Evolutionary conservation across 2,888 invertebrate genomes (phyloP).

Genomic region (Lordiphosa fenestrarum): DNA sequence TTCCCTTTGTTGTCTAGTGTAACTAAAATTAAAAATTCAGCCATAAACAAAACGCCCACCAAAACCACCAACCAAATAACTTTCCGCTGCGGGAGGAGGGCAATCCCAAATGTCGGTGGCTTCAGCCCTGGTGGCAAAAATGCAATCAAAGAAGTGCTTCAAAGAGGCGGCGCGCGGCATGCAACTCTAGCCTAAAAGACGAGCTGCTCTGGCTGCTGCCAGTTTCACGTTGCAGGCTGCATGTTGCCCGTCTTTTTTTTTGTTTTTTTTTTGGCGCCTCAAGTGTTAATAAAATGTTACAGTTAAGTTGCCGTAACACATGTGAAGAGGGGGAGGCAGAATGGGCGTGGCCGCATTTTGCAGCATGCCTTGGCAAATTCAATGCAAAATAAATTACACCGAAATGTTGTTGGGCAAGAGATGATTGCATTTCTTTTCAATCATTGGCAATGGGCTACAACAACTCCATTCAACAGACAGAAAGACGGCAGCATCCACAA

Average conservation of each 20-base stretch:
- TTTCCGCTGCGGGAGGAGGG: constrained; percentile 15
- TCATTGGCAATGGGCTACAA: constrained; percentile 47
- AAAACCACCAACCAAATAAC: constrained; percentile 15
- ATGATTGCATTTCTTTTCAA: constrained; percentile 71
- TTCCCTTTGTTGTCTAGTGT: constrained; percentile 13
- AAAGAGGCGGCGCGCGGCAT: constrained; percentile 35
- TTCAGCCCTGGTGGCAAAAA: constrained; percentile 32
- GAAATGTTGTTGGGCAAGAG: constrained; percentile 63
- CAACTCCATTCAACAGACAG: neutral
- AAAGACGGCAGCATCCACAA: constrained; percentile 47
- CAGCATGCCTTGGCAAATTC: constrained; percentile 43
- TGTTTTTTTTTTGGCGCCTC: constrained; percentile 47
- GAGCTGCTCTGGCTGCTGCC: constrained; percentile 11
- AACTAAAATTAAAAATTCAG: constrained; percentile 36
- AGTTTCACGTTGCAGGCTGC: constrained; percentile 17
- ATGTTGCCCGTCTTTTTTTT: constrained; percentile 41
- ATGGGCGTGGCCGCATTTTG: constrained; percentile 27
- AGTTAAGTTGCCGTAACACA: constrained; percentile 56
- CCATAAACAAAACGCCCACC: constrained; percentile 25
- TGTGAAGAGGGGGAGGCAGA: constrained; percentile 10
- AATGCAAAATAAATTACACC: constrained; percentile 66
- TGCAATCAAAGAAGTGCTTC: constrained; percentile 46
- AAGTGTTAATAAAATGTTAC: constrained; percentile 74
- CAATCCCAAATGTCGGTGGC: constrained; percentile 1
- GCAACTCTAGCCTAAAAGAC: constrained; percentile 26